Evolutionary conservation across 2,113 vertebrate genomes (phyloP), one percentile per base, ranked within the genome.

Genomic region (Salvelinus alpinus): DNA sequence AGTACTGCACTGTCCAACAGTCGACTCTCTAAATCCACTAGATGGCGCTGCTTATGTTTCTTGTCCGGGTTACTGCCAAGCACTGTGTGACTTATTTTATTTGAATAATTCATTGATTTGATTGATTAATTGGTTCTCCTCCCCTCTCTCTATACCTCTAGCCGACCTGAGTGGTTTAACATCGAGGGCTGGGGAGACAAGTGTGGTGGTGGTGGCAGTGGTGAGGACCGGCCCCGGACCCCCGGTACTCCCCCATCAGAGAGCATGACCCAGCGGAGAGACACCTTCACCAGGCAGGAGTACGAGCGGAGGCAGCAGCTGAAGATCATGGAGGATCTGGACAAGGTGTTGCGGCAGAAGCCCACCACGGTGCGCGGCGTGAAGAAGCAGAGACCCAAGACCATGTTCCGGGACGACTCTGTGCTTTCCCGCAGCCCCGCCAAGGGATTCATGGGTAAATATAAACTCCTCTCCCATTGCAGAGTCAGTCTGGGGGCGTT

Each of bases 241-340:
- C 90, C 76, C 2, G 88, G 82, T 65, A 87, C 86, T 47, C 86
- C 86, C 64, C 83, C 92, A 3, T 87, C 93, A 0, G 95, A 95
- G 38, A 93, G 92, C 22, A 92, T 89, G 4, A 89, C 86, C 27
- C 91, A 93, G 85, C 91, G 95, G 29, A 90, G 96, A 9, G 96
- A 94, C 3, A 94, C 95, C 24, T 97, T 97, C 88, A 97, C 95
- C 0, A 85, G 90, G 51, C 92, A 92, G n/a, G 96, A 97, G 85
- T 96, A 97, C 18, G 92, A 95, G 64, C 89, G 95, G 16, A 89
- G 96, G 48, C 96, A 95, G 0, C 96, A 97, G 88, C 91, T 97
- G 44, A 97, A 96, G 86, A 91, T 97, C 73, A 97, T 97, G 96
- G 95, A 96, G 1, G 95, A 97, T 77, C 83, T 97, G 47, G 96